Percentiles rank a stretch among this genome's conserved stretches.
These are phyloP conservation scores for Prostheceraeus crozeri DNA, from an alignment of 2,888 invertebrate species.

Conservation along the genomic window DNA sequence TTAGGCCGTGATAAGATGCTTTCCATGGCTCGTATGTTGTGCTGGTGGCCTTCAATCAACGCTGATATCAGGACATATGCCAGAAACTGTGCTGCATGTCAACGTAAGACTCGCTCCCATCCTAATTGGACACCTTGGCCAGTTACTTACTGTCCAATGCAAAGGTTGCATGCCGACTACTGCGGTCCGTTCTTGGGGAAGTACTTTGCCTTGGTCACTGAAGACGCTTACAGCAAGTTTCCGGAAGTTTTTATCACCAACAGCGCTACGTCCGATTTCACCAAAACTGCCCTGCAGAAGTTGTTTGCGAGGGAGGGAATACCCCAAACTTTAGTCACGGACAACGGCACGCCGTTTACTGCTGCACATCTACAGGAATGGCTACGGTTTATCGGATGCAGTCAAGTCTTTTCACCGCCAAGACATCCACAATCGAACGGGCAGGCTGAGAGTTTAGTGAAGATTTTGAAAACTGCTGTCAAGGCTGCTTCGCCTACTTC, in stretches of 20 bases:
- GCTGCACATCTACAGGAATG: constrained; percentile 3
- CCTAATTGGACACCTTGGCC: constrained; percentile 19
- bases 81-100: constrained; percentile 10
- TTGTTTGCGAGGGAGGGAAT: constrained; percentile 14
- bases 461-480: constrained; percentile 1
- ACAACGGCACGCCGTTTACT: constrained; percentile 10
- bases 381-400: background rate
- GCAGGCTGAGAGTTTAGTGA: constrained; percentile 7
- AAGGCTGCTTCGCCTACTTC: background rate
- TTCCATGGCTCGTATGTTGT: constrained; percentile 12
- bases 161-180: constrained; percentile 9
- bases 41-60: constrained; percentile 9
- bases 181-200: background rate
- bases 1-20: background rate
- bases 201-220: background rate
- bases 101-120: constrained; percentile 1
- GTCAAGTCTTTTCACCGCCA: constrained; percentile 4
- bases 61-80: constrained; percentile 1
- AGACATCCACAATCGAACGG: constrained; percentile 19
- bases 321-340: background rate
- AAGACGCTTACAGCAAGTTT: background rate
- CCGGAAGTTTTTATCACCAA: constrained; percentile 12
- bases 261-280: background rate
- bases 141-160: constrained; percentile 6
- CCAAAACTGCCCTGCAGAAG: constrained; percentile 6